These are phyloP conservation scores for Poeciliopsis turneri DNA, from an alignment of 2,797 vertebrate genomes.

Conservation along the genomic window DNA sequence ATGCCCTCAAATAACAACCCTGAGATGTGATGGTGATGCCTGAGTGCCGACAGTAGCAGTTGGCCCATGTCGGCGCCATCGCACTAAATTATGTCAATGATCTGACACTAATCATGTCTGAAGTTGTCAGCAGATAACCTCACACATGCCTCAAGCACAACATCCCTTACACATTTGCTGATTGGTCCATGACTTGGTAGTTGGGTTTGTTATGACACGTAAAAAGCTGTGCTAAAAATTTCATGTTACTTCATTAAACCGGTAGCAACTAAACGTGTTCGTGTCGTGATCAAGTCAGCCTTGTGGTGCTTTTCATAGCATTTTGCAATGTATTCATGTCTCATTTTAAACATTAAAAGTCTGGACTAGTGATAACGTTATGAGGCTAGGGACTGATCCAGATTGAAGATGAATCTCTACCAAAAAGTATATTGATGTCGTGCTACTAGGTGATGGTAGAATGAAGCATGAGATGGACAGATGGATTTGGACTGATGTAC, in stretches of 20 bases:
- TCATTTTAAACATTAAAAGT: background rate
- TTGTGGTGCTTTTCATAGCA: background rate
- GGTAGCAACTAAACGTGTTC: background rate
- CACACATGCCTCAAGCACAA: conserved; percentile 43
- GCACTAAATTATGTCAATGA: conserved; percentile 53
- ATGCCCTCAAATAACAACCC: conserved; percentile 35
- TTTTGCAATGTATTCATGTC: background rate
- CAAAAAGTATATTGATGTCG: background rate
- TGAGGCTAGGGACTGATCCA: background rate
- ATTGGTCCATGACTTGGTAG: conserved; percentile 22
- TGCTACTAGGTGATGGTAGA: background rate
- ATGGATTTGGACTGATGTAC: background rate
- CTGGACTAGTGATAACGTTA: background rate
- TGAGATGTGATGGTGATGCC: conserved; percentile 25
- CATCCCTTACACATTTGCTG: conserved; percentile 34
- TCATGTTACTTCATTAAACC: background rate
- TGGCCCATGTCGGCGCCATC: conserved; percentile 53
- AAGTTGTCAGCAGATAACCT: conserved; percentile 48
- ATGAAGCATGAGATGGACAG: background rate
- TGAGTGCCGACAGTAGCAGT: conserved; percentile 52
- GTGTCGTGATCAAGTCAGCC: background rate
- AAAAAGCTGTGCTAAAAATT: conserved; percentile 3
- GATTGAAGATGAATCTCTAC: background rate
- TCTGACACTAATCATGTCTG: conserved; percentile 61
- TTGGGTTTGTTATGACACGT: conserved; percentile 8